Evolutionary conservation across 2,113 vertebrate genomes (phyloP).

Genomic region (Tychaedon coryphoeus): DNA sequence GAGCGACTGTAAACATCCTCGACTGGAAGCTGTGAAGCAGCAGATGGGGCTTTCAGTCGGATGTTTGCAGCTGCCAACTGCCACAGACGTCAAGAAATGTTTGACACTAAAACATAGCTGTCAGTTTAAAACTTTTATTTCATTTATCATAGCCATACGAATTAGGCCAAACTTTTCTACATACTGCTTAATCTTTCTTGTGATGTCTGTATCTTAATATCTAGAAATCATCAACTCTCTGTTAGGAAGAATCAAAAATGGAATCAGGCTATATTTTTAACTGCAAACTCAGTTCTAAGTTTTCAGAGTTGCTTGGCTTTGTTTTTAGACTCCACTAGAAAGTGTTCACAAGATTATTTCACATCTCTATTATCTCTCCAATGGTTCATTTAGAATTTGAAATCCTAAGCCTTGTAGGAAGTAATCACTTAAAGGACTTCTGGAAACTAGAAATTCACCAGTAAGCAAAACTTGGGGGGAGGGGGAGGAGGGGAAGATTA

Average conservation of each 20-base stretch:
- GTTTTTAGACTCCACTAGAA: background rate
- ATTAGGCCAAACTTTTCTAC: background rate
- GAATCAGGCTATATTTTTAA: background rate
- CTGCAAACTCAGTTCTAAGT: background rate
- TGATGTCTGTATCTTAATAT: background rate
- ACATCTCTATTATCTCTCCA: background rate
- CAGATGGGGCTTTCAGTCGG: constrained; percentile 95
- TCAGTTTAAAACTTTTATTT: constrained; percentile 24
- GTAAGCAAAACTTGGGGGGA: background rate
- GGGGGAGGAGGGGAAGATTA: background rate
- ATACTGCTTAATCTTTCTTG: background rate
- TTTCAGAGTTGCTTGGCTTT: background rate
- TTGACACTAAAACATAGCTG: constrained; percentile 38
- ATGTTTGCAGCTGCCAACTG: constrained; percentile 99
- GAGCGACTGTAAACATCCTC: constrained; percentile 99
- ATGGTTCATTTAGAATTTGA: background rate
- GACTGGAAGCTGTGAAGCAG: constrained; percentile 96
- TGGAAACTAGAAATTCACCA: background rate
- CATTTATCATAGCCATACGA: background rate
- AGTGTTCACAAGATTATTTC: background rate
- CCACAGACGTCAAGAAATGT: constrained; percentile 79
- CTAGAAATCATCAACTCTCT: background rate
- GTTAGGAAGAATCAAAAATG: background rate
- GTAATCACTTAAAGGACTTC: background rate
- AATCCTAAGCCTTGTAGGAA: background rate